Percentiles rank a stretch among this genome's conserved stretches.
These are phyloP conservation scores for Drosophila neotestacea DNA, from an alignment of 2,888 invertebrate species.

Conservation along the genomic window DNA sequence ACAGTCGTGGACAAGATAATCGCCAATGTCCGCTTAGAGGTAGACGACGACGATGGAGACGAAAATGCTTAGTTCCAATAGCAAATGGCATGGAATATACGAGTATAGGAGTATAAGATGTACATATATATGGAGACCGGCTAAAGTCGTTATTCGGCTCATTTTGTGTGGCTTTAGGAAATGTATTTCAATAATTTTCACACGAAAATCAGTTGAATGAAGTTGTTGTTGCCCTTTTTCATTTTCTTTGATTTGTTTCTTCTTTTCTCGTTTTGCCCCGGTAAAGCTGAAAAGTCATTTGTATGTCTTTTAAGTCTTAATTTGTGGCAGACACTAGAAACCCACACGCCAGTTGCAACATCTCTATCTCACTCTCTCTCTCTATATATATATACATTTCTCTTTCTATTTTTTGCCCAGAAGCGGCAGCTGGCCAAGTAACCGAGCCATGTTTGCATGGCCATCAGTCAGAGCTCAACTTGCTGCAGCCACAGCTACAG, in stretches of 20 bases:
- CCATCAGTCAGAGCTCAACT: conserved; percentile 72
- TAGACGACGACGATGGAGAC: conserved; percentile 42
- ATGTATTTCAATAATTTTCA: conserved; percentile 81
- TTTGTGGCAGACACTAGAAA: conserved; percentile 52
- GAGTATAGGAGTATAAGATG: conserved; percentile 8
- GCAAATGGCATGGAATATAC: conserved; percentile 33
- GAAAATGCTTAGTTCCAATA: conserved; percentile 52
- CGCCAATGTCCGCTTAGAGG: conserved; percentile 81
- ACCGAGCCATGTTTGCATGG: conserved; percentile 41
- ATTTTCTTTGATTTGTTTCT: conserved; percentile 22
- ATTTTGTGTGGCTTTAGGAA: conserved; percentile 69
- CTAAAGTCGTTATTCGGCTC: conserved; percentile 48
- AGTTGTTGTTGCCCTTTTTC: conserved; percentile 51
- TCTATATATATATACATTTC: neutral
- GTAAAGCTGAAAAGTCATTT: conserved; percentile 45
- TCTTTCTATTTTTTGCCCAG: conserved; percentile 16
- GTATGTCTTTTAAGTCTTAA: conserved; percentile 64
- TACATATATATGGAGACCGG: conserved; percentile 15
- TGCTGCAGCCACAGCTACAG: conserved; percentile 51
- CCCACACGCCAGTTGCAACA: conserved; percentile 11
- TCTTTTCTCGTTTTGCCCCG: conserved; percentile 6
- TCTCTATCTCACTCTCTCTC: neutral
- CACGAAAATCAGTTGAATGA: conserved; percentile 74
- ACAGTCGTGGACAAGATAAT: conserved; percentile 81
- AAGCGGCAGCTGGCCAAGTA: conserved; percentile 33